Conservation (phyloP, 2,888 invertebrate genomes). For the Cactoblastis cactorum region DNA sequence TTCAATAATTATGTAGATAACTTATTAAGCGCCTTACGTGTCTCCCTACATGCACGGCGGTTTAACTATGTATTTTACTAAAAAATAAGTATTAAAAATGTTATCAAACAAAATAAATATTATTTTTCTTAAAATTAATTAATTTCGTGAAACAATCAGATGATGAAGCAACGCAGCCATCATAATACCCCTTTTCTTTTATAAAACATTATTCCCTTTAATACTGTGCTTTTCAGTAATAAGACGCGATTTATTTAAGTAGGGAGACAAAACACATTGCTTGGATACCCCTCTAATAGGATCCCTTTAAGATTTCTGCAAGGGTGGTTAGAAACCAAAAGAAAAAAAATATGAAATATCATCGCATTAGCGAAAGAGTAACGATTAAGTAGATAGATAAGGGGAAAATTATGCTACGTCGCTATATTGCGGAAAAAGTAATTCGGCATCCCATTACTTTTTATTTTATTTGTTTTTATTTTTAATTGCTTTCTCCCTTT, state of each 20-base stretch:
- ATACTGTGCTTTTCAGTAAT: constrained; percentile 54
- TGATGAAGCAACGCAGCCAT: constrained; percentile 59
- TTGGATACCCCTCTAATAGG: constrained; percentile 46
- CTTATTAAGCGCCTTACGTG: no score
- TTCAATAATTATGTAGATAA: no score
- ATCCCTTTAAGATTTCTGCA: constrained; percentile 37
- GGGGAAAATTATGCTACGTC: constrained; percentile 22
- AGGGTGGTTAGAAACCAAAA: constrained; percentile 38
- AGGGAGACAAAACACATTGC: constrained; percentile 46
- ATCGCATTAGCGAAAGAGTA: constrained; percentile 55
- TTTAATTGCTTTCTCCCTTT: neutral
- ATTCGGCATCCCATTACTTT: constrained; percentile 9
- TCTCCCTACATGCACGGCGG: no score
- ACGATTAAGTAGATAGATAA: constrained; percentile 41
- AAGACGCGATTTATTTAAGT: constrained; percentile 65
- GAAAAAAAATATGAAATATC: constrained; percentile 39
- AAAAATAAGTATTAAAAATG: no score
- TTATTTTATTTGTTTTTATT: neutral
- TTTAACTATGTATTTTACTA: no score
- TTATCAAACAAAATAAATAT: no score
- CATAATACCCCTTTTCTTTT: constrained; percentile 47
- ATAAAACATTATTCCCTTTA: constrained; percentile 40
- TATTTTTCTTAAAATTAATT: constrained; percentile 26
- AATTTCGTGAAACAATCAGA: constrained; percentile 38
- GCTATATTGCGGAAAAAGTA: constrained; percentile 1